phyloP scores from a whole-genome alignment of 2,113 vertebrate genomes.

The Phyllostomus hastatus region DNA sequence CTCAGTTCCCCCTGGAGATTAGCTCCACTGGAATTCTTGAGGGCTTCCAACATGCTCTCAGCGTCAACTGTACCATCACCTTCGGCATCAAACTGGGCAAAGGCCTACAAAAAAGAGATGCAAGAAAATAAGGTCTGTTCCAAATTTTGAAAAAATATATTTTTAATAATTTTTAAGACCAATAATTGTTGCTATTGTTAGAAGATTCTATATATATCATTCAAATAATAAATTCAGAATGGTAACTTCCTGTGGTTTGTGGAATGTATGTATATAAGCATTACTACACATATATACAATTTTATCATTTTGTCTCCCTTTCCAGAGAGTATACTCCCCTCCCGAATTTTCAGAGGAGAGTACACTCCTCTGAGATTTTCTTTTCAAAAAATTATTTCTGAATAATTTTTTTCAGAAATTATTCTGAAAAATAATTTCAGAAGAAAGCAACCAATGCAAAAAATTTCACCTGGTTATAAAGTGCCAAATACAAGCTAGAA shows the following conservation, averaged over 20 bases:
- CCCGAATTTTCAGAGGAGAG: too few relatives aligned
- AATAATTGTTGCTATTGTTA: not conserved
- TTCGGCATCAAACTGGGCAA: constrained; percentile 96
- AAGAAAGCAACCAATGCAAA: not conserved
- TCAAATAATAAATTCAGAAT: not conserved
- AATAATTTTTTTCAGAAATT: too few relatives aligned
- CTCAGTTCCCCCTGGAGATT: constrained; percentile 96
- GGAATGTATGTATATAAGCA: not conserved
- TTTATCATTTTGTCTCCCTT: not conserved
- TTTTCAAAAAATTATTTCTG: too few relatives aligned
- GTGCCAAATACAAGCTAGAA: not conserved
- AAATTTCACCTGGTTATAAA: not conserved
- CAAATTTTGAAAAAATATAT: not conserved
- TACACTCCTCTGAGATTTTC: too few relatives aligned
- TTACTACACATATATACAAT: not conserved
- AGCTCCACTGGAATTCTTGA: constrained; percentile 95
- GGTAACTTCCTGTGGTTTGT: not conserved
- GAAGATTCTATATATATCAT: not conserved
- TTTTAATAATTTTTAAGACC: not conserved
- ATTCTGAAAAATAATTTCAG: not conserved
- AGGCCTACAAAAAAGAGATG: constrained; percentile 83
- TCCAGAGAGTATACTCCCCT: not conserved
- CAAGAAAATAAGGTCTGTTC: not conserved
- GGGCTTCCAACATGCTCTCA: constrained; percentile 92
- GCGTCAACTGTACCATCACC: constrained; percentile 95